Evolutionary conservation across 1,140 invertebrate species (phyloP), one percentile per base, ranked within the genome.

Genomic region (Kradibia gibbosae): DNA sequence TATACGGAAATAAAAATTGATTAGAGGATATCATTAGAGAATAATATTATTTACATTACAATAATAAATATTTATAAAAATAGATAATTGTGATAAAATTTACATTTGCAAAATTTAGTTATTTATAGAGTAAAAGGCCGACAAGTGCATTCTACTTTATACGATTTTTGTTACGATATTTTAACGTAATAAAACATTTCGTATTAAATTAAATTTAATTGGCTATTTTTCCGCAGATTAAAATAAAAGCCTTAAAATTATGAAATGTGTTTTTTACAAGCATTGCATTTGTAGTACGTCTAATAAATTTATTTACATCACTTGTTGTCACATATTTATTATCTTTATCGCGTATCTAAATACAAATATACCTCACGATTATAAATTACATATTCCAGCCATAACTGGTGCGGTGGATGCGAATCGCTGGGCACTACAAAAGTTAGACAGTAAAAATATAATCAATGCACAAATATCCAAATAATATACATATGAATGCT

Each of bases 401-500:
- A 55, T 0, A 3, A 48, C 62, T 67, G 31, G n/a, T 72, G 48
- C 1, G 39, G n/a, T 22, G 78, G n/a, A 62, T 48, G 25, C n/a
- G 39, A 5, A 80, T 50, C 57, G 45, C 60, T 80, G 39, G 25
- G 8, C 39, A 45, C 11, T 28, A 53, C 39, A 55, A 78, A 70
- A 55, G 75, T 22, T 42, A 17, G 20, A 39, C 7, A 25, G 15
- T 22, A 53, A 67, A 10, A 15, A 11, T 48, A 78, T 70, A 70
- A 60, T 15, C 31, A 28, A 57, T 22, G 20, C 28, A 3, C 70
- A 62, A 57, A 71, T 53, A 71, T 48, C 67, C 48, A 57, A 79
- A 79, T 74, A 72, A 74, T 74, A 76, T 67, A 81, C 80, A 53
- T 55, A 55, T 17, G 50, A 65, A 20, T 22, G 17, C 55, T 28